Percentiles rank a stretch among this genome's conserved stretches.
phyloP scores from a whole-genome alignment of 2,888 invertebrate genomes.

The Phania funesta region DNA sequence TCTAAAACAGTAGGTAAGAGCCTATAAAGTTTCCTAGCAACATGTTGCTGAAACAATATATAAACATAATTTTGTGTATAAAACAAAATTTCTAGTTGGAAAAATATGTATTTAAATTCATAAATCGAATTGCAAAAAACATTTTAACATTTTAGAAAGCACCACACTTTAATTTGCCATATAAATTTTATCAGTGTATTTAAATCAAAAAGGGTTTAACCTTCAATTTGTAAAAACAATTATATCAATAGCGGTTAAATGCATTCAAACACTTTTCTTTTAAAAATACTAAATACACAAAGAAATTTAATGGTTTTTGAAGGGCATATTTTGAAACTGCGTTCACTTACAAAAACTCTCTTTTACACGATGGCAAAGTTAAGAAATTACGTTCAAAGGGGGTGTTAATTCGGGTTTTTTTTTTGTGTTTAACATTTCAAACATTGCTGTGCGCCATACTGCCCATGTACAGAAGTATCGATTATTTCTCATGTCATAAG shows the following conservation, averaged over 20 bases:
- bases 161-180: not conserved
- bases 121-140: too few species aligned
- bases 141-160: too few species aligned
- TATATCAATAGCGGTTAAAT: not conserved
- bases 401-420: not conserved
- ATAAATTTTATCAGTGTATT: not conserved
- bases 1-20: too few species aligned
- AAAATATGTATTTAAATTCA: too few species aligned
- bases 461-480: constrained; percentile 34
- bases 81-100: too few species aligned
- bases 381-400: not conserved
- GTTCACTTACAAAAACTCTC: constrained; percentile 1
- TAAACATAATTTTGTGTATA: too few species aligned
- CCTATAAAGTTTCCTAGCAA: not conserved
- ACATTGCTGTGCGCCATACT: not conserved
- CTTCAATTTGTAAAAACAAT: not conserved
- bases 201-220: not conserved
- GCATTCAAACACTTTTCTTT: constrained; percentile 22
- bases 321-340: not conserved
- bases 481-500: constrained; percentile 21
- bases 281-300: not conserved
- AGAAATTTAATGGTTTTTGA: not conserved
- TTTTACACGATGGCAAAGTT: not conserved
- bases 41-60: not conserved
- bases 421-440: not conserved